Evolutionary conservation across 2,113 vertebrate species (phyloP).

Genomic region (Stigmatopora argus): DNA sequence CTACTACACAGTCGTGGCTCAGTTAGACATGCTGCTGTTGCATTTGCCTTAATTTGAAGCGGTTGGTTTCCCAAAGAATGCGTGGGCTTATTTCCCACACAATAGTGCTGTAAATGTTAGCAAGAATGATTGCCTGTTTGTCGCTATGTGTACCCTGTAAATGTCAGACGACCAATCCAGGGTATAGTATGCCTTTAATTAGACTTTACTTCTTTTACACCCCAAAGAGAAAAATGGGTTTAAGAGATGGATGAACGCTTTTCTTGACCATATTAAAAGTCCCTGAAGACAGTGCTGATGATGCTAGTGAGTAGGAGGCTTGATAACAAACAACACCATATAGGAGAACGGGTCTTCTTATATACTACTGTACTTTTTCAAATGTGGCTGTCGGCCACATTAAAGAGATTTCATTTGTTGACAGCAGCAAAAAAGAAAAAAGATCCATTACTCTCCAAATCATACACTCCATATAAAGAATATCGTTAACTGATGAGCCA

Average conservation of each 20-base stretch:
- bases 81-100: neutral
- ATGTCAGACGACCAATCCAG: neutral
- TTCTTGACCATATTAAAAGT: neutral
- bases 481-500: neutral
- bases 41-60: no score
- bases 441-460: no score
- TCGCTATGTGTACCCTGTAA: neutral
- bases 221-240: neutral
- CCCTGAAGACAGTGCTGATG: neutral
- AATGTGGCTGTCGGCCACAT: neutral
- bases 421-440: no score
- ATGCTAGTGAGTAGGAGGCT: neutral
- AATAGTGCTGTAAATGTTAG: neutral
- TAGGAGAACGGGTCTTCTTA: no score
- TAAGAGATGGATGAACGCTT: neutral
- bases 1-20: neutral
- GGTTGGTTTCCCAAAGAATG: no score
- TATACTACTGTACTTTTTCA: no score
- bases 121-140: neutral
- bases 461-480: neutral
- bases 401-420: no score
- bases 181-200: no score
- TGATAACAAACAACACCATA: neutral
- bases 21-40: neutral
- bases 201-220: neutral